Percentiles rank a stretch among this genome's conserved stretches.
Evolutionary conservation across 2,888 invertebrate species (phyloP).

Genomic region (Leptopterna dolabrata): DNA sequence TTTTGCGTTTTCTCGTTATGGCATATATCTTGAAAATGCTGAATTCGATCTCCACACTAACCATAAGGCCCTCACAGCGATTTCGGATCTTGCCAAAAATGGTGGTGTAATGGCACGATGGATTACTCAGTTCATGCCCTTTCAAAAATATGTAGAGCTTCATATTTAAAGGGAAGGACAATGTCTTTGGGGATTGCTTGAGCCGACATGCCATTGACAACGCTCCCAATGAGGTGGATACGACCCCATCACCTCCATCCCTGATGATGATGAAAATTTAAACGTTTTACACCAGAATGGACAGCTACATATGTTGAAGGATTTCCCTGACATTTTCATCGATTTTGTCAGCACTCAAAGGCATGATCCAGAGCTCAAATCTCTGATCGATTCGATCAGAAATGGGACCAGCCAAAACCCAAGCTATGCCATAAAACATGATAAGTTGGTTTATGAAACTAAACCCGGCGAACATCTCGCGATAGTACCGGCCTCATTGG

Average conservation of each 20-base stretch:
- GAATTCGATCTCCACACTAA: no score
- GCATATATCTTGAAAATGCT: no score
- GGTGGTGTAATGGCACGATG: no score
- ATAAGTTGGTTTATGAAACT: neutral
- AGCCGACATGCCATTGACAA: neutral
- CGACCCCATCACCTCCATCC: neutral
- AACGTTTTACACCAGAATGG: neutral
- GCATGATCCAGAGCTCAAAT: neutral
- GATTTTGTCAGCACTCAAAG: neutral
- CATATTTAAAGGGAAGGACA: neutral
- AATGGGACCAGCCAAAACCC: neutral
- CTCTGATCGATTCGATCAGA: neutral
- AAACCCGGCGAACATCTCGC: neutral
- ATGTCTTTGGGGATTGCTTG: neutral
- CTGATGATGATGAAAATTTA: neutral
- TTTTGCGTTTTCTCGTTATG: no score
- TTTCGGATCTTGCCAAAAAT: no score
- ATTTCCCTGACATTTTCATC: slow-evolving; percentile 30
- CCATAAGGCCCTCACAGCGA: no score
- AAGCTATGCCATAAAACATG: neutral
- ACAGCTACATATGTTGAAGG: neutral
- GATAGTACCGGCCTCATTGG: slow-evolving; percentile 26
- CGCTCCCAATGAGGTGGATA: neutral
- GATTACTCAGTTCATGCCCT: no score
- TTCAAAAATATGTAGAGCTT: no score